A percentile compares a stretch with the other conserved stretches of the same genome.
These are phyloP conservation scores for Priocnemis perturbator DNA, from an alignment of 2,888 invertebrate species.

Conservation along the genomic window DNA sequence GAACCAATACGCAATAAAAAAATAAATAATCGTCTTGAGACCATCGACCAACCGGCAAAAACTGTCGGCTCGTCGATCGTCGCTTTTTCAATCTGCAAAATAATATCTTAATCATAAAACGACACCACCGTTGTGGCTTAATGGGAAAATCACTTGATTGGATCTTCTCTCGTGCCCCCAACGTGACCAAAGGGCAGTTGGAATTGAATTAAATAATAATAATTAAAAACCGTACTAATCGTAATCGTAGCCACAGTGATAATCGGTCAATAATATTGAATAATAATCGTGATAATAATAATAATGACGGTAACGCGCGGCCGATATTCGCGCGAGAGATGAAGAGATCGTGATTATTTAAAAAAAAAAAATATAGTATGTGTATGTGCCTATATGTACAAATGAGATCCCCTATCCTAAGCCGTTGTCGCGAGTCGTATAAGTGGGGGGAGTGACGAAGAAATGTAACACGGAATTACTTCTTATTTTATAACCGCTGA, in stretches of 20 bases:
- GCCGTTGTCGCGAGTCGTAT: not conserved
- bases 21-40: conserved; percentile 49
- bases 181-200: no score
- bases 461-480: conserved; percentile 23
- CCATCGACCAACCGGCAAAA: not conserved
- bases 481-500: no score
- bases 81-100: not conserved
- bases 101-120: not conserved
- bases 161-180: no score
- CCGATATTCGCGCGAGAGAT: no score
- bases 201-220: not conserved
- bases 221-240: not conserved
- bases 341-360: no score
- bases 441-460: conserved; percentile 29
- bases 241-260: not conserved
- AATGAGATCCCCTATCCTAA: conserved; percentile 26
- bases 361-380: conserved; percentile 26
- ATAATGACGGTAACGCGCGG: not conserved
- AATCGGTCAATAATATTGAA: not conserved
- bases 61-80: no score
- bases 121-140: no score
- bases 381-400: conserved; percentile 42
- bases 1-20: conserved; percentile 44
- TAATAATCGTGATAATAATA: not conserved
- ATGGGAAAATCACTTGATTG: no score